These are phyloP conservation scores for Amphipyra tragopoginis DNA, from an alignment of 2,888 invertebrate genomes.

Conservation along the genomic window DNA sequence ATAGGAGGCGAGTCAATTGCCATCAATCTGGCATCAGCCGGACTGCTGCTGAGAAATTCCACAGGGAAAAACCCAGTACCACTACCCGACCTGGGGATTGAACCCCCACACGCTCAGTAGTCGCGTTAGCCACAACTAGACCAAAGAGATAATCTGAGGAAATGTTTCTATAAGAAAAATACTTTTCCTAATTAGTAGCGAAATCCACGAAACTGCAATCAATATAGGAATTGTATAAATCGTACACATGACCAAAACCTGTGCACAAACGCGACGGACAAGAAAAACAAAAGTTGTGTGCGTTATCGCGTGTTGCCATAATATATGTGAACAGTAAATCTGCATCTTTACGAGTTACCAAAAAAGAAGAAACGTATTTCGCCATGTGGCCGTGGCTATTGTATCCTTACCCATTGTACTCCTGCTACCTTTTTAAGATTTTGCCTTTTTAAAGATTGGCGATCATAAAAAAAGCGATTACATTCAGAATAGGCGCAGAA, in stretches of 20 bases:
- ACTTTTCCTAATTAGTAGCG: too few species aligned
- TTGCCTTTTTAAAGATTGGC: slow-evolving; percentile 78
- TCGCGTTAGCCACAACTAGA: too few species aligned
- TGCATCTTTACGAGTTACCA: slow-evolving; percentile 76
- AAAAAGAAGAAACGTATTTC: slow-evolving; percentile 76
- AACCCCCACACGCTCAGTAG: too few species aligned
- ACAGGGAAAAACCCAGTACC: too few species aligned
- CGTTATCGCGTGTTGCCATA: slow-evolving; percentile 73
- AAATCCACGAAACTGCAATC: background rate
- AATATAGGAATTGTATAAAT: slow-evolving; percentile 15
- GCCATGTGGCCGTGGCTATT: slow-evolving; percentile 84
- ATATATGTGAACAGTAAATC: slow-evolving; percentile 78
- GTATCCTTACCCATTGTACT: slow-evolving; percentile 83
- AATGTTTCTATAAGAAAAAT: too few species aligned
- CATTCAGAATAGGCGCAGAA: slow-evolving; percentile 74
- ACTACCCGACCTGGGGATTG: too few species aligned
- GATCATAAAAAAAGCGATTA: slow-evolving; percentile 81
- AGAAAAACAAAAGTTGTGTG: slow-evolving; percentile 54
- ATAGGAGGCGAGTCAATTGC: too few species aligned
- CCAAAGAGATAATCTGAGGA: too few species aligned
- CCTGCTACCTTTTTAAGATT: slow-evolving; percentile 77
- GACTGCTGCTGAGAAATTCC: too few species aligned
- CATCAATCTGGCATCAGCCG: too few species aligned
- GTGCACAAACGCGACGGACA: slow-evolving; percentile 42
- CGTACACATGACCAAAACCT: slow-evolving; percentile 28